These are phyloP conservation scores for Xiphydria camelus DNA, from an alignment of 2,888 invertebrate species.

Conservation along the genomic window DNA sequence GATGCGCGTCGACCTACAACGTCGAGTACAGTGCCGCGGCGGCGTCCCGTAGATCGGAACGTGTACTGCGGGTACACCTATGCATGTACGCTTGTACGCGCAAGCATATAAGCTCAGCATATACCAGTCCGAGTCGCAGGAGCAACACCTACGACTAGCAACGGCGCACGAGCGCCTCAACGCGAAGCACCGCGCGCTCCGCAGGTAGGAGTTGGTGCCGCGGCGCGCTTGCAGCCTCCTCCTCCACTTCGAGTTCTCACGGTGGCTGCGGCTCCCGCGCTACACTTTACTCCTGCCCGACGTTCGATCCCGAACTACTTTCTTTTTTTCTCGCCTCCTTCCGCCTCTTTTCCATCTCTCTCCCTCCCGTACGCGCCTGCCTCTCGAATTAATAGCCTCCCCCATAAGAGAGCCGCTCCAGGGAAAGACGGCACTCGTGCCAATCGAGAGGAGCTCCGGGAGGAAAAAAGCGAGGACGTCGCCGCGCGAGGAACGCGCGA, in stretches of 20 bases:
- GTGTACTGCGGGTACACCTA: too few relatives aligned
- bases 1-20: too few relatives aligned
- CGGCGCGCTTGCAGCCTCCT: too few relatives aligned
- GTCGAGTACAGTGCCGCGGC: too few relatives aligned
- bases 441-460: neutral
- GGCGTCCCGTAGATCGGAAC: too few relatives aligned
- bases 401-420: neutral
- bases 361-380: neutral
- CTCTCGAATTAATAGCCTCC: slow-evolving; percentile 3
- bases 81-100: too few relatives aligned
- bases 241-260: slow-evolving; percentile 2
- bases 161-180: slow-evolving; percentile 6
- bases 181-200: slow-evolving; percentile 8
- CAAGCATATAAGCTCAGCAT: too few relatives aligned
- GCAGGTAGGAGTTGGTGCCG: slow-evolving; percentile 23
- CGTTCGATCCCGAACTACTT: neutral
- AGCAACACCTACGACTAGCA: too few relatives aligned
- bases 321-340: neutral
- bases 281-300: too few relatives aligned
- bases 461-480: neutral
- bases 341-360: neutral
- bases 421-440: slow-evolving; percentile 1
- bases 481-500: neutral
- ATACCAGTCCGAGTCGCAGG: neutral
- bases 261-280: neutral